A percentile compares a stretch with the other conserved stretches of the same genome.
These are phyloP conservation scores for Coptodon rendalli DNA, from an alignment of 2,113 vertebrate species.

Conservation along the genomic window DNA sequence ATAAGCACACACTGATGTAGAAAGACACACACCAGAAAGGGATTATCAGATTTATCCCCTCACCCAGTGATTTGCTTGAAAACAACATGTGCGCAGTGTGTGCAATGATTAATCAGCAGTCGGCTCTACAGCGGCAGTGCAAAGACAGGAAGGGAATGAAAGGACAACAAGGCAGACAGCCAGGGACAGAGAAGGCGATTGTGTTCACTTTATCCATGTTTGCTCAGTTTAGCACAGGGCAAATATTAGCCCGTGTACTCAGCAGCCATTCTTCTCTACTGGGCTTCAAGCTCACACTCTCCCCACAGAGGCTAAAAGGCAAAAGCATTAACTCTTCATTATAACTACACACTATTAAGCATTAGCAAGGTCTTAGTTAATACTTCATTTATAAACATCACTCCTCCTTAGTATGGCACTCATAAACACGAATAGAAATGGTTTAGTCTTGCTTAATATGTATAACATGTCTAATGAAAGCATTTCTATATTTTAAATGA, in stretches of 20 bases:
- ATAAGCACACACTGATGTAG: slow-evolving; percentile 14
- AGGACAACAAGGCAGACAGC: slow-evolving; percentile 52
- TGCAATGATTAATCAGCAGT: background rate
- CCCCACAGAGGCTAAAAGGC: background rate
- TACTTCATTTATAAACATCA: background rate
- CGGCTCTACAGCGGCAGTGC: background rate
- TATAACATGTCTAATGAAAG: background rate
- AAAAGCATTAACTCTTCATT: background rate
- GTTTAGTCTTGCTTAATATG: background rate
- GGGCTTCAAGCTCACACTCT: slow-evolving; percentile 22
- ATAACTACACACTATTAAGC: background rate
- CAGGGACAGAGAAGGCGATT: slow-evolving; percentile 40
- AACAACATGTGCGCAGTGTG: background rate
- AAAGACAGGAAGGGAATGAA: slow-evolving; percentile 29
- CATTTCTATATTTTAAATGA: background rate
- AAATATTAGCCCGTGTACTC: slow-evolving; percentile 60
- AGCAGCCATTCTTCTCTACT: slow-evolving; percentile 40
- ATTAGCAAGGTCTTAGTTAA: background rate
- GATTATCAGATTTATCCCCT: slow-evolving; percentile 37
- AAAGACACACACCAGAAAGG: background rate
- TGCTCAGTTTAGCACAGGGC: slow-evolving; percentile 58
- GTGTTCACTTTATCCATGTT: slow-evolving; percentile 61
- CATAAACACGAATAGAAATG: background rate
- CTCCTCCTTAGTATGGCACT: fast-evolving
- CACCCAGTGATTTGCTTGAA: slow-evolving; percentile 4